These are phyloP conservation scores for Amphiura filiformis DNA, from an alignment of 35 echinoderm and acorn worm species.

Conservation along the genomic window DNA sequence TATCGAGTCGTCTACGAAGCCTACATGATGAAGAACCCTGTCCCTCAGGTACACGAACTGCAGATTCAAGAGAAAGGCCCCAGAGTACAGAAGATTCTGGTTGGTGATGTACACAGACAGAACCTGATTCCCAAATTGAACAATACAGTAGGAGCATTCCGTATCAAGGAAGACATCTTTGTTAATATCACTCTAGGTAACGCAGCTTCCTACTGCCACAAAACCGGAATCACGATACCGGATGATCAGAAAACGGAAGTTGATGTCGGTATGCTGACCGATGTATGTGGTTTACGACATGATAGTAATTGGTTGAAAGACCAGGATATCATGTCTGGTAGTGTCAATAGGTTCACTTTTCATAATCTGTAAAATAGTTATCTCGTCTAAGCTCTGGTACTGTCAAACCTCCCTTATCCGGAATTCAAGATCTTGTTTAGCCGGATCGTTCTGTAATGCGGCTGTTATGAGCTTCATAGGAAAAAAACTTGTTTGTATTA, in stretches of 20 bases:
- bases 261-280: background rate
- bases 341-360: background rate
- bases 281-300: background rate
- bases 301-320: constrained; percentile 3
- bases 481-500: too few relatives aligned
- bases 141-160: background rate
- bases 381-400: too few relatives aligned
- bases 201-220: background rate
- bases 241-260: background rate
- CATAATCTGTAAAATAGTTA: constrained; percentile 4
- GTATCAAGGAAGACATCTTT: background rate
- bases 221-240: background rate
- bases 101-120: background rate
- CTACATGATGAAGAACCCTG: background rate
- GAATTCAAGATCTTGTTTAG: too few relatives aligned
- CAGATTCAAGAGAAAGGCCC: background rate
- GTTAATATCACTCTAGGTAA: background rate
- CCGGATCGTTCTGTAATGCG: too few relatives aligned
- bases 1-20: background rate
- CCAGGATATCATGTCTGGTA: background rate
- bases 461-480: too few relatives aligned
- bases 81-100: background rate
- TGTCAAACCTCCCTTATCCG: too few relatives aligned
- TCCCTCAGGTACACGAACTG: background rate
- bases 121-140: background rate